Base-by-base conservation (phyloP, 2,113 vertebrate species). In the Ptilorrhoa leucosticta region DNA sequence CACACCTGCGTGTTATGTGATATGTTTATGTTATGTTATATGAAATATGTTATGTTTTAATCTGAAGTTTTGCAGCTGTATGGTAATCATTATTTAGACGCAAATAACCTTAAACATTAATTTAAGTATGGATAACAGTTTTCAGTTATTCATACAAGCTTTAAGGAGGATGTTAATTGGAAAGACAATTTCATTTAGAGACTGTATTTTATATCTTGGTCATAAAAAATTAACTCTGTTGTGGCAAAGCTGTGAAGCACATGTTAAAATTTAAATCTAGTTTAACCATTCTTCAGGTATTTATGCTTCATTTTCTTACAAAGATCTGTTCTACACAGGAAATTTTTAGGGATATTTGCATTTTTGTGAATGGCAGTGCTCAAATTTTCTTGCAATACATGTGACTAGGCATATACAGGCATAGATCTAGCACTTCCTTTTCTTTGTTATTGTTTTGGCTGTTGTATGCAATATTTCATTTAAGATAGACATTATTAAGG, bases 361-460 rank as follows among this genome's bases (percentile, higher is more conserved):
- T 91, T 91, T 90, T 95, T 79, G 33, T 77, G 42, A 88, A 40
- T 24, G 18, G 2, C 10, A 53, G 15, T 7, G 3, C 72, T 90
- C 40, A 78, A 7, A 44, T 78, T 82, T 89, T 81, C 33, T 61
- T 80, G 24, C 20, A 64, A 9, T 73, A 26, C 20, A 33, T 1
- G 0, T 76, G 3, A 78, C 58, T 35, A 45, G 31, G 40, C 23
- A 17, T 68, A 77, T 73, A 33, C 61, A 72, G 56, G 30, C 33
- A 63, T 11, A 71, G 13, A 15, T 66, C 35, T 85, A 61, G 20
- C 35, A 26, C 28, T 90, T 95, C 63, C 70, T 71, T 92, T 96
- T 86, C 37, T 95, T 96, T 95, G 56, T 40, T 90, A 65, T 53
- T 94, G 66, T 95, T 97, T 96, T 97, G 73, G 76, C 89, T 92